Evolutionary conservation across 2,888 invertebrate genomes (phyloP).

Genomic region (Chamaedrilus cognettii): DNA sequence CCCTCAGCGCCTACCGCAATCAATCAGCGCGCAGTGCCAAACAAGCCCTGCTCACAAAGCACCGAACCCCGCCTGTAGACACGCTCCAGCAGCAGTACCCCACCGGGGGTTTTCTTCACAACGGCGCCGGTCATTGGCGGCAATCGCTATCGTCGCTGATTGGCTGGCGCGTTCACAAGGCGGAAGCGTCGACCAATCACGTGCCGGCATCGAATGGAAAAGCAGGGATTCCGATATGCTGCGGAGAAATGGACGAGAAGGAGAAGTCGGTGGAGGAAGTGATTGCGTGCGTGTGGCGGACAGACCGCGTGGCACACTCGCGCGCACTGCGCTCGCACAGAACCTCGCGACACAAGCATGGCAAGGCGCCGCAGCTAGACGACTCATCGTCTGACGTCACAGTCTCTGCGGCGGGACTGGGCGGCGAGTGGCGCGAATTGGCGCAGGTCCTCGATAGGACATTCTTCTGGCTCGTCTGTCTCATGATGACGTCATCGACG

Average conservation of each 20-base stretch:
- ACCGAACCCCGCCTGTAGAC: not conserved
- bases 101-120: not conserved
- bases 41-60: not conserved
- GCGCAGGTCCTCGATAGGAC: constrained; percentile 23
- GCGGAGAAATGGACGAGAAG: not conserved
- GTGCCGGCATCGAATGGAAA: no score
- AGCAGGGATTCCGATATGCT: no score
- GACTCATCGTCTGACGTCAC: not conserved
- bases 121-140: no score
- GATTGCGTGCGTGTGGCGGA: no score
- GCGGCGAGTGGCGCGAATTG: constrained; percentile 17
- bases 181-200: not conserved
- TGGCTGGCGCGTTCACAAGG: not conserved
- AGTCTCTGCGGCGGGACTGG: not conserved
- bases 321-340: not conserved
- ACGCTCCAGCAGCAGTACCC: not conserved
- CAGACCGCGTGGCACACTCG: no score
- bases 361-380: not conserved
- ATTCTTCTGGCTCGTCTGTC: constrained; percentile 26
- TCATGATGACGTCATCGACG: constrained; percentile 23
- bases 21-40: not conserved
- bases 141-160: not conserved
- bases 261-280: no score
- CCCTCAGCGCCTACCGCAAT: not conserved
- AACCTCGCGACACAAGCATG: not conserved